Base-by-base conservation (phyloP, 2,888 invertebrate species). In the Eristalis pertinax region DNA sequence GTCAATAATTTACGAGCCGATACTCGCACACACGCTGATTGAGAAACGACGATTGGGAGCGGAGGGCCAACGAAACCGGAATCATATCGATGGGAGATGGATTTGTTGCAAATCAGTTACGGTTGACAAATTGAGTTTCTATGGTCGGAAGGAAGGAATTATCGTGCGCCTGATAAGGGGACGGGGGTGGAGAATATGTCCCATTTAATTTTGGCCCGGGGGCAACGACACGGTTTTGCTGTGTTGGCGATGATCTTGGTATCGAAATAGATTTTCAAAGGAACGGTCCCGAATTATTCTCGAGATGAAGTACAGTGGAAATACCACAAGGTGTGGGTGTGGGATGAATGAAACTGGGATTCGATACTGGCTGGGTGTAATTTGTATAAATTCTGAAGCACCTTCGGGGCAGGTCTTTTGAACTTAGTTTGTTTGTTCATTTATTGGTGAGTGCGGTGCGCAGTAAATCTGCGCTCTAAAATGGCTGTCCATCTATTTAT, bases 1-100 rank as follows among this genome's bases (percentile, higher is more conserved):
- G 63, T 77, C 56, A 77, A 68, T 77, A 77, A 77, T 77, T 76
- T 67, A 73, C 62, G 56, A 77, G 65, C 15, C 62, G 68, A 56
- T 19, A 7, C 7, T 8, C 50, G 1, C 50, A 50, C 50, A 19
- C n/a, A 73, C 77, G 62, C 72, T 41, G 77, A 77, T 77, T 73
- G 63, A 58, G 38, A 29, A 63, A 58, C 43, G 68, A 64, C 15
- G 50, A 83, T n/a, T n/a, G n/a, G n/a, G 50, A 22, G 15, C 10
- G 10, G 19, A 19, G 0, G 32, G 11, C 0, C 5, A 19, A 19
- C 56, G 35, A 22, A 10, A 24, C 38, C 22, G 24, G 10, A 58
- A 38, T 22, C 10, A 8, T 26, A 19, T 32, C 19, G 35, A 69
- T 32, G 69, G 58, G 5, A 26, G 38, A 70, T 70, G n/a, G 26